Evolutionary conservation across 2,797 vertebrate species (phyloP).

Genomic region (Helarctos malayanus): DNA sequence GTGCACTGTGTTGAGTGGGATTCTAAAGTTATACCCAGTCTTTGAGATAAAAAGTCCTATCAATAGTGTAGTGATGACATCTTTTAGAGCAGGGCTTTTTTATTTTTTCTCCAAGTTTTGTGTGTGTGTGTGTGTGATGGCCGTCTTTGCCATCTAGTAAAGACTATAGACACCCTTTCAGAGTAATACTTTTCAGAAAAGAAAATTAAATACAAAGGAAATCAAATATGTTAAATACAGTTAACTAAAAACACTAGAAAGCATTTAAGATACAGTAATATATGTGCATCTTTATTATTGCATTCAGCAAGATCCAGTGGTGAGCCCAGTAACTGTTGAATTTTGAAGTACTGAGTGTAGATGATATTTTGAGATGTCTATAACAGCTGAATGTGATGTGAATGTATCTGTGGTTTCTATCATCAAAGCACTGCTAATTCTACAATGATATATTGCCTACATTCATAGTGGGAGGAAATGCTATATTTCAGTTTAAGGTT

Average conservation of each 20-base stretch:
- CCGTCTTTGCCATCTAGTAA: neutral
- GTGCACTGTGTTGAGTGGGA: neutral
- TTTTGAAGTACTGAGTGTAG: neutral
- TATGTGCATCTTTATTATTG: neutral
- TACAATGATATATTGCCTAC: neutral
- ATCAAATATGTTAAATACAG: neutral
- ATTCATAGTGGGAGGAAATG: constrained; percentile 22
- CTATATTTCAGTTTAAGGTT: constrained; percentile 14
- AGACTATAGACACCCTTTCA: neutral
- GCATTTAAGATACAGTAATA: neutral
- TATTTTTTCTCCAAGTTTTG: neutral
- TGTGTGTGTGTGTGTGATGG: neutral
- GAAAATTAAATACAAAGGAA: neutral
- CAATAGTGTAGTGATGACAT: neutral
- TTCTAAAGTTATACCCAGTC: neutral
- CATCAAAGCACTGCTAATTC: constrained; percentile 36
- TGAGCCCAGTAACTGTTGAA: neutral
- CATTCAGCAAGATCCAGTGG: neutral
- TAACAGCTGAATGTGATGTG: neutral
- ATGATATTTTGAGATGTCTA: constrained; percentile 38
- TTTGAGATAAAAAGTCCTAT: neutral
- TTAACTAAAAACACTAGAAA: neutral
- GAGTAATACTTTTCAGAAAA: neutral
- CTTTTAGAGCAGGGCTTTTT: neutral
- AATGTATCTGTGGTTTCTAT: constrained; percentile 5